phyloP scores from a whole-genome alignment of 2,888 invertebrate genomes.

The Caradrina clavipalpis region DNA sequence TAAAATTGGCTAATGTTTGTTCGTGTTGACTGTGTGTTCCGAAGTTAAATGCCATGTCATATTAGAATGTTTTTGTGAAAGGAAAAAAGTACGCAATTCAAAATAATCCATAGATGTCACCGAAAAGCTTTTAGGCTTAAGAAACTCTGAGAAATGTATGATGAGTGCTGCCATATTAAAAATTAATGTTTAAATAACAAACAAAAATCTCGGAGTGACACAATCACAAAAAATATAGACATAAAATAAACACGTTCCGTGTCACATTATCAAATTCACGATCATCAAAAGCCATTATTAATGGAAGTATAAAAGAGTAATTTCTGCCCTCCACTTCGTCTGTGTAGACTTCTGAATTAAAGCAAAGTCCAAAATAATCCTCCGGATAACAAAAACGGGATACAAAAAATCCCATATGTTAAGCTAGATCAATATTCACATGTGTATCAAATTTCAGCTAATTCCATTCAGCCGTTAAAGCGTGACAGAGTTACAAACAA shows the following conservation, averaged over 20 bases:
- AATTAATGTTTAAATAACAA: background rate
- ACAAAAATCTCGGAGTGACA: background rate
- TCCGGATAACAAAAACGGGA: no score
- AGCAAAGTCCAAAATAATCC: no score
- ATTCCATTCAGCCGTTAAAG: no score
- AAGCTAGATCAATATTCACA: no score
- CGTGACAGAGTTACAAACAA: no score
- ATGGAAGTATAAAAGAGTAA: no score
- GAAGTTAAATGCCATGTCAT: background rate
- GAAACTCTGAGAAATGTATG: background rate
- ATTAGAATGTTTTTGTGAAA: background rate
- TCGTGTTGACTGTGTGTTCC: background rate
- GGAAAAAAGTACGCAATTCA: background rate
- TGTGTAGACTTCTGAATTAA: no score
- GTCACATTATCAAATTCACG: no score
- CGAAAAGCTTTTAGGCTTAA: slow-evolving; percentile 13
- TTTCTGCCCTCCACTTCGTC: no score
- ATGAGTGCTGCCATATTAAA: background rate
- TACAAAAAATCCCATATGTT: no score
- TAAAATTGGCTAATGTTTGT: slow-evolving; percentile 20
- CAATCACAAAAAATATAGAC: no score
- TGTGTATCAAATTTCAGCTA: no score
- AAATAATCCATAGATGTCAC: background rate
- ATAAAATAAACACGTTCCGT: background rate
- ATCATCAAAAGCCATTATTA: background rate